Base-by-base conservation (phyloP, 2,797 vertebrate genomes). In the Lutjanus campechanus region DNA sequence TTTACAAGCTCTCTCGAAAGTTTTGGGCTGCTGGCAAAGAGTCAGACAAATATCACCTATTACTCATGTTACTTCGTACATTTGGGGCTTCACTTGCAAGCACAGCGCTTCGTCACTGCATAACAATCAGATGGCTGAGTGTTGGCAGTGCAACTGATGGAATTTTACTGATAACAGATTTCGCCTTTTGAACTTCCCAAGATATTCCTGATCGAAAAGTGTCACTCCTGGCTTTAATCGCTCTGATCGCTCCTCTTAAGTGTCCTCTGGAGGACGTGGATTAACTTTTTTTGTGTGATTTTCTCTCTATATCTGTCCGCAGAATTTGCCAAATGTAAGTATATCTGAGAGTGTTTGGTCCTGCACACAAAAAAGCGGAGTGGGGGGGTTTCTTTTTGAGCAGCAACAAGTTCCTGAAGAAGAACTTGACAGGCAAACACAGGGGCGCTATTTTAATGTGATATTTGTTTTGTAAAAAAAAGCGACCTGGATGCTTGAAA, bases 361-460 rank as follows among this genome's bases (percentile, higher is more conserved):
- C 78, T 47, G 11, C 1, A 16, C 10, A 6, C 6, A 11, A 1
- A 13, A 55, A 17, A 20, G 11, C 25, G 36, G 0, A 56, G 7
- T 25, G 65, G 61, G 53, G 16, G 76, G 66, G 62, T 53, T 75
- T 54, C 25, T 73, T 84, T 90, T 89, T 83, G 85, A 89, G 91
- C 87, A 95, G 97, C 97, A 98, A 99, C 97, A 99, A 97, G 97
- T 98, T 95, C 92, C 93, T 85, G 49, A 70, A 91, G 49, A 70
- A 91, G 79, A 95, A 95, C 90, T 94, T 94, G 76, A 77, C 84
- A 82, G 73, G 78, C 88, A 90, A 73, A 69, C 85, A 78, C 50
- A 81, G 88, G 81, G 91, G 88, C 92, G 87, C 83, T 89, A 64
- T 75, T 36, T 36, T 69, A 84, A 84, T 80, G 84, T 80, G 61